A percentile compares a stretch with the other conserved stretches of the same genome.
Evolutionary conservation across 2,888 invertebrate species (phyloP).

Genomic region (Pherbina coryleti): DNA sequence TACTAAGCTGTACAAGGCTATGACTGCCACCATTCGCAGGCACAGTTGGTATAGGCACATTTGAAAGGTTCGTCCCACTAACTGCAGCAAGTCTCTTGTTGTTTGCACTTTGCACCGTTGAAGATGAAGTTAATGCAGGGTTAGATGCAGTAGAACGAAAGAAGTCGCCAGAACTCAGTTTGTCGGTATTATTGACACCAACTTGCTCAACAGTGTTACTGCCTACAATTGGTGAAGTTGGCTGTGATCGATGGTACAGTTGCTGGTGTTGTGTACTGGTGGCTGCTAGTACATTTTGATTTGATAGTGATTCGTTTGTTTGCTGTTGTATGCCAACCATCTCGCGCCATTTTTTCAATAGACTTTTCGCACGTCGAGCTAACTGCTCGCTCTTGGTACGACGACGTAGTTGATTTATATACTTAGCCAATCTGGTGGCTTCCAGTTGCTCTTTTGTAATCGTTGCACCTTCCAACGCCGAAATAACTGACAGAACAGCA

Average conservation of each 20-base stretch:
- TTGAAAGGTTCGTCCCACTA: constrained; percentile 26
- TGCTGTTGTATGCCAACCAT: constrained; percentile 76
- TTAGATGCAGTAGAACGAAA: constrained; percentile 35
- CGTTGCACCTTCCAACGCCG: constrained; percentile 88
- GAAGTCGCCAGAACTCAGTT: constrained; percentile 15
- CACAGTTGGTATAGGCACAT: constrained; percentile 40
- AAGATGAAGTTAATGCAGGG: constrained; percentile 41
- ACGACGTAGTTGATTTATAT: constrained; percentile 91
- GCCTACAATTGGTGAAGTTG: constrained; percentile 49
- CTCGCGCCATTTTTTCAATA: constrained; percentile 93
- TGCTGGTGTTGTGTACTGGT: constrained; percentile 38
- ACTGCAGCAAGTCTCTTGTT: constrained; percentile 46
- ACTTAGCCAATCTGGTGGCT: constrained; percentile 94
- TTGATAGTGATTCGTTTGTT: constrained; percentile 33
- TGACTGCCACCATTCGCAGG: neutral
- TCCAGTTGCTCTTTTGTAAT: constrained; percentile 69
- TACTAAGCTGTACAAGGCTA: neutral
- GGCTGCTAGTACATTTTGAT: neutral
- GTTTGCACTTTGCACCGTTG: constrained; percentile 48
- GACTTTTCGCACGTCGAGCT: constrained; percentile 90
- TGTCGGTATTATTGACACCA: neutral
- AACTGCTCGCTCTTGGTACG: constrained; percentile 87
- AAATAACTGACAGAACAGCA: constrained; percentile 92
- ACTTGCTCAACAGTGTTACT: neutral
- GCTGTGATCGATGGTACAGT: constrained; percentile 47